phyloP scores from a whole-genome alignment of 2,888 invertebrate species.

The Acanthopleura granulata region DNA sequence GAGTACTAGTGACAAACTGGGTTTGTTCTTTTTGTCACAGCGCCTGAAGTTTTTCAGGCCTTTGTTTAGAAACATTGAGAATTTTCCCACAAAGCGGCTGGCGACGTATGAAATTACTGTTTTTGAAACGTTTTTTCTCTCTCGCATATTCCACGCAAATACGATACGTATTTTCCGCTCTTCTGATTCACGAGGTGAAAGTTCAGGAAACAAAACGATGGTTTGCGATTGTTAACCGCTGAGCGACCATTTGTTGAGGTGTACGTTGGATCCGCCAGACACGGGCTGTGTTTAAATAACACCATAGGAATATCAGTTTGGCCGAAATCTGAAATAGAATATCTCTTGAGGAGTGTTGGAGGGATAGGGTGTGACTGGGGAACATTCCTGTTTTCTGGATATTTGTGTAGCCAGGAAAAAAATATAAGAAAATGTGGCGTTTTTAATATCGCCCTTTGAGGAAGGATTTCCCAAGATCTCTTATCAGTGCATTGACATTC shows the following conservation, averaged over 20 bases:
- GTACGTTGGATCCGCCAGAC: not conserved
- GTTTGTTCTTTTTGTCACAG: no score
- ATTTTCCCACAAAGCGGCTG: slow-evolving; percentile 12
- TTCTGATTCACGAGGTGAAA: slow-evolving; percentile 1
- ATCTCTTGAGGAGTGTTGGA: not conserved
- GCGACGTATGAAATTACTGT: slow-evolving; percentile 18
- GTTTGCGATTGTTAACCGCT: not conserved
- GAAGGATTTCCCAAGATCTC: slow-evolving; percentile 1
- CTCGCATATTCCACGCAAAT: not conserved
- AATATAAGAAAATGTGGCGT: not conserved
- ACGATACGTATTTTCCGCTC: slow-evolving; percentile 18
- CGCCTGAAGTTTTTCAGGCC: no score
- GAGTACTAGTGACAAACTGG: no score
- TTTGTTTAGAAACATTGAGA: not conserved
- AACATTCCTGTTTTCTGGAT: not conserved
- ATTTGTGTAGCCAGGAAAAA: not conserved
- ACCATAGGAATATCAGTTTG: not conserved
- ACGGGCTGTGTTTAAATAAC: not conserved
- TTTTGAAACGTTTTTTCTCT: slow-evolving; percentile 8
- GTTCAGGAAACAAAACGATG: slow-evolving; percentile 4
- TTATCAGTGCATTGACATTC: not conserved
- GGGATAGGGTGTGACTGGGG: not conserved
- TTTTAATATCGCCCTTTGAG: slow-evolving; percentile 12
- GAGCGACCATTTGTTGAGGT: slow-evolving; percentile 9
- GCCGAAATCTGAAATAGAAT: slow-evolving; percentile 6